Conservation (phyloP, 2,888 invertebrate genomes). For the Ypsolopha scabrella region DNA sequence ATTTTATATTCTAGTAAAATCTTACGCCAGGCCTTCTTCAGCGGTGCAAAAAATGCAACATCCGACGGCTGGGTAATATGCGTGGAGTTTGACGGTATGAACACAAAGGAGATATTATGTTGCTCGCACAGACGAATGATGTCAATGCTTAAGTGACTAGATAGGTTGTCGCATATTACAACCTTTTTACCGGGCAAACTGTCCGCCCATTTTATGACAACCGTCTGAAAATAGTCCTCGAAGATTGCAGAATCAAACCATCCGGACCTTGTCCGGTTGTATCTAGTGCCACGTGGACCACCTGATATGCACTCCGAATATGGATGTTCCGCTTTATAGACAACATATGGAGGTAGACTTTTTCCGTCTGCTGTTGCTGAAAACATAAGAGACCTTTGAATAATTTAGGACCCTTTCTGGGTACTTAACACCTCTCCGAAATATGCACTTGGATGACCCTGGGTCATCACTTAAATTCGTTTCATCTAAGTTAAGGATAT, state of each 20-base stretch:
- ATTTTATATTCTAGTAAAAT: too few species aligned
- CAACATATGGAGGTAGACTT: conserved; percentile 33
- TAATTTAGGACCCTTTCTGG: conserved; percentile 28
- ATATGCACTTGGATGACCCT: too few species aligned
- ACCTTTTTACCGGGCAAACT: conserved; percentile 22
- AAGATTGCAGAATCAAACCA: conserved; percentile 31
- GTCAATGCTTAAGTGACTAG: conserved; percentile 21
- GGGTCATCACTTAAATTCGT: too few species aligned
- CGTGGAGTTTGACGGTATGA: conserved; percentile 26
- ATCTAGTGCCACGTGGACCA: conserved; percentile 32
- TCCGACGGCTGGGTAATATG: conserved; percentile 30
- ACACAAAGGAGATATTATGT: conserved; percentile 27
- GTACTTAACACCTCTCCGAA: too few species aligned
- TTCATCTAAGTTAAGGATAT: conserved; percentile 5
- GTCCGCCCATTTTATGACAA: conserved; percentile 16
- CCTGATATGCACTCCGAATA: conserved; percentile 33
- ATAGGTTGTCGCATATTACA: conserved; percentile 35
- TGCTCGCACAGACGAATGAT: conserved; percentile 24
- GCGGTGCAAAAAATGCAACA: conserved; percentile 26
- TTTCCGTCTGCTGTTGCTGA: conserved; percentile 29
- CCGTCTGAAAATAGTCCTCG: conserved; percentile 24
- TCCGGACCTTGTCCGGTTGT: conserved; percentile 30
- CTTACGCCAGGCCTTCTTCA: conserved; percentile 21
- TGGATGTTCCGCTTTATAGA: conserved; percentile 37
- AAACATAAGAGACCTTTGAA: conserved; percentile 36